Conservation (phyloP, 2,113 vertebrate genomes). For the Brachypteracias leptosomus region DNA sequence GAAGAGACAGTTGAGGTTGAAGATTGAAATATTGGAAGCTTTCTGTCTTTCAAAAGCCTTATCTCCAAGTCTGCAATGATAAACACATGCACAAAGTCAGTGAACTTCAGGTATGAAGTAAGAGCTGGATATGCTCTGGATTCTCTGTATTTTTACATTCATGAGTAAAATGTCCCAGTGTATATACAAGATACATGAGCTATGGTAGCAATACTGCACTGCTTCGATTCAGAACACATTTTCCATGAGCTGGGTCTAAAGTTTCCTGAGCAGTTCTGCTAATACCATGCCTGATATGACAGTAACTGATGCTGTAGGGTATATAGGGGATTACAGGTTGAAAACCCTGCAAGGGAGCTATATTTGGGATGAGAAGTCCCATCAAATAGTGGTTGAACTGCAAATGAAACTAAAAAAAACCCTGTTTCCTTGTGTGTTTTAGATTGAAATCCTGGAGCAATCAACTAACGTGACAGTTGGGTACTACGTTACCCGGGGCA, state of each 20-base stretch:
- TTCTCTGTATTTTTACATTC: not conserved
- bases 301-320: not conserved
- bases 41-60: not conserved
- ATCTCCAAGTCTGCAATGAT: not conserved
- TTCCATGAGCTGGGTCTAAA: not conserved
- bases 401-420: not conserved
- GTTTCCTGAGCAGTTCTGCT: not conserved
- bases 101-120: not conserved
- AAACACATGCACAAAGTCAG: not conserved
- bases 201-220: not conserved
- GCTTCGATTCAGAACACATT: fast-evolving
- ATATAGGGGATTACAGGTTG: not conserved
- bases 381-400: not conserved
- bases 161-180: not conserved
- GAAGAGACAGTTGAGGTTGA: not conserved
- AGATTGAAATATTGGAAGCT: not conserved
- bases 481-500: constrained; percentile 85
- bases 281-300: not conserved
- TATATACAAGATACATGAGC: not conserved
- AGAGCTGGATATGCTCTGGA: not conserved
- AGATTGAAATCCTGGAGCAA: constrained; percentile 90
- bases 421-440: not conserved
- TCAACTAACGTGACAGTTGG: constrained; percentile 89
- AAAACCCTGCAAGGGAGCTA: not conserved
- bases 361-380: not conserved